These are phyloP conservation scores for Theristus sp. DNA, from an alignment of 2,888 invertebrate species.

Conservation along the genomic window DNA sequence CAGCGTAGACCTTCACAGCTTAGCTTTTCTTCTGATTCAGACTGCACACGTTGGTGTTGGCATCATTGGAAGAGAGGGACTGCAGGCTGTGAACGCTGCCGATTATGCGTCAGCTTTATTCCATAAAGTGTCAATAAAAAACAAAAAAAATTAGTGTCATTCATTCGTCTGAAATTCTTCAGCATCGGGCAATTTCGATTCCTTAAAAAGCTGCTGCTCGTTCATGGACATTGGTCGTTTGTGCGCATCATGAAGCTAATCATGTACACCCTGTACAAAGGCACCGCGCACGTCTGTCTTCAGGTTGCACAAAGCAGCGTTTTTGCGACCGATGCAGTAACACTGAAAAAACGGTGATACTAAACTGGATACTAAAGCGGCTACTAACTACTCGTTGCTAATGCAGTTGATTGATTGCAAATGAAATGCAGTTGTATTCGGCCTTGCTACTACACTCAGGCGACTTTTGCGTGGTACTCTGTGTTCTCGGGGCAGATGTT, in stretches of 20 bases:
- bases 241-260: conserved; percentile 86
- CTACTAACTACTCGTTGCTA: too few relatives aligned
- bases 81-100: conserved; percentile 68
- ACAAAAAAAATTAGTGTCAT: too few relatives aligned
- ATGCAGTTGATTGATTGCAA: too few relatives aligned
- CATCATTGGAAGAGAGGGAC: conserved; percentile 85
- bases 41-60: conserved; percentile 90
- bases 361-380: too few relatives aligned
- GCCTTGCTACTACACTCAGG: not conserved
- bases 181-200: conserved; percentile 54
- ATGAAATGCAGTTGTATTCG: not conserved
- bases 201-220: conserved; percentile 63
- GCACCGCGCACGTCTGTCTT: conserved; percentile 48
- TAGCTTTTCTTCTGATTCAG: conserved; percentile 15
- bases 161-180: too few relatives aligned
- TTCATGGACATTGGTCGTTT: conserved; percentile 96
- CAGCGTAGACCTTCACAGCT: not conserved
- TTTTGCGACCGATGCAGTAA: not conserved
- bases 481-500: conserved; percentile 49
- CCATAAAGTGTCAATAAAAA: conserved; percentile 8
- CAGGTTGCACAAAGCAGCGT: too few relatives aligned
- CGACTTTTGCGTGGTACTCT: too few relatives aligned
- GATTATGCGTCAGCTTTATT: conserved; percentile 8
- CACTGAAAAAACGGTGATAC: too few relatives aligned
- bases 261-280: conserved; percentile 94